Conservation (phyloP, 2,113 vertebrate genomes). For the Gallinago paraguaiae region DNA sequence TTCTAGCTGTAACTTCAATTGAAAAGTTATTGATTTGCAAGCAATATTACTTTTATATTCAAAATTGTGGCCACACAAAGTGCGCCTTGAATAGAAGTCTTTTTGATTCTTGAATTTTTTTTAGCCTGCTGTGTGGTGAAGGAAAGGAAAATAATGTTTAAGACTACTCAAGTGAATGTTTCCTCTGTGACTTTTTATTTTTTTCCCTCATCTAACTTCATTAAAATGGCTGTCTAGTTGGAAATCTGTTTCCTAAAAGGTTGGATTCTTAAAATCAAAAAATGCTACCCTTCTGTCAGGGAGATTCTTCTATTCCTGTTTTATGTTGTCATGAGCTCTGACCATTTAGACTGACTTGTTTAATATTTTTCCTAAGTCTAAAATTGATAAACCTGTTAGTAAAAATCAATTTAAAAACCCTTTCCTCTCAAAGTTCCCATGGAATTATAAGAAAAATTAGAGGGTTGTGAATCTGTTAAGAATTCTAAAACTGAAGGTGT, state of each 20-base stretch:
- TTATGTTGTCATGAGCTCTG: neutral
- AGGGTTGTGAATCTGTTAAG: neutral
- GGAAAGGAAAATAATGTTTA: neutral
- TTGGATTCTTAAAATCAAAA: neutral
- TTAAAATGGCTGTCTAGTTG: neutral
- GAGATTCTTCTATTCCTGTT: neutral
- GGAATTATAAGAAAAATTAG: neutral
- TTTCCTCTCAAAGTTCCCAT: neutral
- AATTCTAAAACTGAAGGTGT: neutral
- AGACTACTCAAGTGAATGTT: neutral
- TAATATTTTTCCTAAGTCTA: neutral
- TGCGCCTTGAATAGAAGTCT: neutral
- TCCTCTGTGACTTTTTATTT: neutral
- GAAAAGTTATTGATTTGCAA: neutral
- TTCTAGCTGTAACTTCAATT: neutral
- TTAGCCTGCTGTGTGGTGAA: neutral
- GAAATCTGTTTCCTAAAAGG: neutral
- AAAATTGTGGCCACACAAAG: neutral
- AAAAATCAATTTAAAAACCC: neutral
- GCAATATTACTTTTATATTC: neutral
- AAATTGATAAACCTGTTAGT: neutral
- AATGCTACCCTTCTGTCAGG: fast-evolving
- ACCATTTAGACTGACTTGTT: neutral
- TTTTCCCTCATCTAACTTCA: neutral
- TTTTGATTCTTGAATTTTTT: neutral